Evolutionary conservation across 2,113 vertebrate genomes (phyloP), one percentile per base, ranked within the genome.

Genomic region (Hucho hucho): DNA sequence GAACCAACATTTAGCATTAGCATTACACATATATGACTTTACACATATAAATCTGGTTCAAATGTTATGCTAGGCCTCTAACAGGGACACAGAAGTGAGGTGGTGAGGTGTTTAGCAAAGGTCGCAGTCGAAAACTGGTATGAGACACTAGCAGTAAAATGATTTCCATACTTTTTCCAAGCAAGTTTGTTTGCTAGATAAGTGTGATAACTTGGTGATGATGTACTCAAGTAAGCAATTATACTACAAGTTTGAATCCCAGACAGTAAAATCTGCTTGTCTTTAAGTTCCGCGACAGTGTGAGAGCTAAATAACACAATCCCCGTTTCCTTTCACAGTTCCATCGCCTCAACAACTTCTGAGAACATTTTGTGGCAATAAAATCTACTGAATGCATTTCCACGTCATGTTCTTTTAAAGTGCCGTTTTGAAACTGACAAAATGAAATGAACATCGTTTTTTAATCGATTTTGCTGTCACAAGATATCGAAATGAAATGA

Each of bases 361-460:
- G 88, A 82, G 86, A 86, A 87, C 89, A 91, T 90, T 85, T 90
- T 92, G 93, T 92, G 89, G 84, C 89, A 93, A 93, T 92, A 94
- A 95, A 95, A 92, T 91, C 92, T 66, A 58, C 71, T 76, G 83
- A 93, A 91, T 84, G 87, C 82, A 88, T 91, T 93, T 89, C 86
- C 90, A 82, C 89, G 92, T 87, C 91, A 88, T 91, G 90, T 93
- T 93, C 90, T 92, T 92, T 86, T 91, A 93, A 91, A 93, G 93
- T 90, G 92, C 84, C 84, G 91, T 93, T 89, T 94, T 93, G 93
- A 96, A 93, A 92, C 93, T 95, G 90, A 92, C 93, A 92, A 95
- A 95, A 95, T 92, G 93, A 93, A 93, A 97, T 95, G 95, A 94
- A 95, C 96, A 96, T 32, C 94, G 94, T 83, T 90, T 90, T 94